A percentile compares a stretch with the other conserved stretches of the same genome.
Conservation (phyloP, 1,140 invertebrate genomes). For the Acromyrmex heyeri region DNA sequence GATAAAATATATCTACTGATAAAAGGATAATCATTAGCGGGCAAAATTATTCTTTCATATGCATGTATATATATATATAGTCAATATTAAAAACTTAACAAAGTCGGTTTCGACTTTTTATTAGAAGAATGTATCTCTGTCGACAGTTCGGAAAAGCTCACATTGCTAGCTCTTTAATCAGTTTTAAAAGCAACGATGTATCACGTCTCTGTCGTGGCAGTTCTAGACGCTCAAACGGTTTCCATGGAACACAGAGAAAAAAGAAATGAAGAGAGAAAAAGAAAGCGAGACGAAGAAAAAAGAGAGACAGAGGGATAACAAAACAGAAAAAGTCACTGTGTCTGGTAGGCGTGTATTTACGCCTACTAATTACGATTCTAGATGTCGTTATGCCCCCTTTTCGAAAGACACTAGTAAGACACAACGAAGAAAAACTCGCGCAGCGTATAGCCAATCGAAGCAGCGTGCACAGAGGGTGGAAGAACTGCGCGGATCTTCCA, state of each 20-base stretch:
- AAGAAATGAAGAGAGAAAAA: neutral
- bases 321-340: conserved; percentile 72
- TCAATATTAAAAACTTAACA: neutral
- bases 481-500: conserved; percentile 13
- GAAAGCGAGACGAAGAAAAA: neutral
- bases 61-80: neutral
- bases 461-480: conserved; percentile 43
- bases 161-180: neutral
- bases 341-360: conserved; percentile 84
- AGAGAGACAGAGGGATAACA: conserved; percentile 47
- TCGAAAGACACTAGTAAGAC: conserved; percentile 55
- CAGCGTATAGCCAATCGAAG: conserved; percentile 82
- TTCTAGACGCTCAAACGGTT: conserved; percentile 65
- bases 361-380: conserved; percentile 86
- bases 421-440: conserved; percentile 81
- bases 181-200: neutral
- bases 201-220: neutral
- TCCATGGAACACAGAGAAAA: conserved; percentile 62
- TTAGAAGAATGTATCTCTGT: neutral
- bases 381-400: conserved; percentile 77
- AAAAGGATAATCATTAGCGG: neutral
- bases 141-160: neutral
- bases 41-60: neutral
- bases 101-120: neutral
- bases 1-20: no score